A percentile compares a stretch with the other conserved stretches of the same genome.
Conservation (phyloP, 2,888 invertebrate genomes). For the Mimumesa dahlbomi region DNA sequence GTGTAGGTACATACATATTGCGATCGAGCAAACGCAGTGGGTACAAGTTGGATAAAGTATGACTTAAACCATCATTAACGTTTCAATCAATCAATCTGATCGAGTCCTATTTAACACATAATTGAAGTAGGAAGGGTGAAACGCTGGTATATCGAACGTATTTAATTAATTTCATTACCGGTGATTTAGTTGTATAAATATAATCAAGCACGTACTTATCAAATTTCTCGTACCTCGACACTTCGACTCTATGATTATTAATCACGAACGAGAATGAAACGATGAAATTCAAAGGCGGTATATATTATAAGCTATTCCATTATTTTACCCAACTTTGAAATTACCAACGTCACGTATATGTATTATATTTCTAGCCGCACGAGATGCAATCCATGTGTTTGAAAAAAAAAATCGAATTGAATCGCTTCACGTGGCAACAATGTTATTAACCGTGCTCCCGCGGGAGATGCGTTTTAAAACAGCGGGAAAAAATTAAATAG, state of each 20-base stretch:
- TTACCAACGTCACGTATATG: neutral
- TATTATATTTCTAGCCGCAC: neutral
- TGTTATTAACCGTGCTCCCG: constrained; percentile 35
- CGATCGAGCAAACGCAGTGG: too few relatives aligned
- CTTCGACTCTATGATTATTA: too few relatives aligned
- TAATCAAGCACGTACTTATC: neutral
- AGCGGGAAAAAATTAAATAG: constrained; percentile 32
- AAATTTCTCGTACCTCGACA: neutral
- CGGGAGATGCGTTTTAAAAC: constrained; percentile 18
- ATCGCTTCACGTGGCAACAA: constrained; percentile 9
- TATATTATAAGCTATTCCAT: too few relatives aligned
- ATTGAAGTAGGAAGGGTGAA: neutral
- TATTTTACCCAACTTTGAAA: constrained; percentile 26
- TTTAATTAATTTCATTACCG: neutral
- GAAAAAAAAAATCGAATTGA: constrained; percentile 35
- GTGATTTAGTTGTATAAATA: neutral
- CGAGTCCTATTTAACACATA: too few relatives aligned
- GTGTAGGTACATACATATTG: too few relatives aligned
- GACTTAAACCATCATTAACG: too few relatives aligned
- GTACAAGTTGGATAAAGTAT: too few relatives aligned
- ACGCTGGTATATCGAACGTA: neutral
- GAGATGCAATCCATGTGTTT: constrained; percentile 3
- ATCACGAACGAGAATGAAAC: too few relatives aligned
- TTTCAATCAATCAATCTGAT: too few relatives aligned
- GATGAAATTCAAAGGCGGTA: too few relatives aligned